Base-by-base conservation (phyloP, 2,113 vertebrate genomes). In the Excalfactoria chinensis region DNA sequence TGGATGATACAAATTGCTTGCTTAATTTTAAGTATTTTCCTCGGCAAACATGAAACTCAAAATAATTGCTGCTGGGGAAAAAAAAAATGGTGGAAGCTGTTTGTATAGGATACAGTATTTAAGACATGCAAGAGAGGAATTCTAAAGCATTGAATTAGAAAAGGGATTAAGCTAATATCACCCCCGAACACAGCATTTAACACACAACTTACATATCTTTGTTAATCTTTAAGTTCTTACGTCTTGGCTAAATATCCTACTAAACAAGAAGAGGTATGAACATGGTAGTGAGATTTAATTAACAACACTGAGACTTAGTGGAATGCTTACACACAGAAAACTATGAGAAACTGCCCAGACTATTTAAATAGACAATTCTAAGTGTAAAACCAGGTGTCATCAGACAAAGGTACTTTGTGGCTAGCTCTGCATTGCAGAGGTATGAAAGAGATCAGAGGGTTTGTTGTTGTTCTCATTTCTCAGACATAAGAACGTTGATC, bases 391-490 rank as follows among this genome's bases (percentile, higher is more conserved):
- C 81, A 79, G 30, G n/a, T 22, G 21, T 48, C 86, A 82, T 76
- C 70, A 93, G 43, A 17, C 40, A 49, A 64, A 85, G 79, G 32
- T 43, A 35, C 35, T 93, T 51, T 73, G 18, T 84, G 79, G 64
- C 0, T 0, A 88, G 46, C 28, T 3, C 92, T 88, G 85, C 92
- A 93, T 21, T 94, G 93, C 94, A 89, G 90, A 83, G 75, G 64
- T n/a, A 88, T 51, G 40, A 83, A 80, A 67, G 37, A 86, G 59
- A 85, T 93, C 63, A 91, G 79, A 89, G 49, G 4, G 20, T 67
- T 70, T 93, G 82, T 40, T 74, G 78, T 59, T 89, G 74, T 77
- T 83, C 85, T 91, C 69, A 55, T 88, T 95, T 93, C 85, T 77
- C 64, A 91, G 59, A 83, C 40, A 6, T 23, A 46, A 83, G 72